Evolutionary conservation across 2,888 invertebrate species (phyloP), one percentile per base, ranked within the genome.

Genomic region (Acronicta alni): DNA sequence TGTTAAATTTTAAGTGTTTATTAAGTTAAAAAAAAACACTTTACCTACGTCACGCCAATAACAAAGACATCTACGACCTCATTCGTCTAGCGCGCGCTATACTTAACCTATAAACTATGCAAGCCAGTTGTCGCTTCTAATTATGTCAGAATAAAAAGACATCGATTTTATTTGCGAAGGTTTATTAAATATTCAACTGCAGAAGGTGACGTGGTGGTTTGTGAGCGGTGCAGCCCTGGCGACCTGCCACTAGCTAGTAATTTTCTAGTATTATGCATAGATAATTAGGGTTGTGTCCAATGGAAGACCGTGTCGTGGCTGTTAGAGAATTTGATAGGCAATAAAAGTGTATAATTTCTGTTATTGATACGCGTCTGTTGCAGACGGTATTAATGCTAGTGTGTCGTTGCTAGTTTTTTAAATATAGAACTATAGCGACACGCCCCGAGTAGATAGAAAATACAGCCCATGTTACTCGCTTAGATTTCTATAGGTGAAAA

Each of bases 151-250:
- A 45, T 35, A 39, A 23, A 35, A 15, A 38, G 30, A 0, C 43
- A 67, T 72, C 73, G 73, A 72, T 72, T 72, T 41, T 41, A 46
- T 72, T 67, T 5, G 68, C 73, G 47, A 44, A 37, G 38, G 0
- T 18, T 0, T 14, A 48, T 67, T 17, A 38, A 52, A 26, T 48
- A 72, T 67, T 67, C 43, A 38, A 16, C 3, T n/a, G 16, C 14
- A 43, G 15, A 14, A 38, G 4, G 10, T 58, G 73, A 67, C 73
- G 67, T 67, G 67, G 47, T n/a, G 9, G 9, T 15, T 15, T 15
- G 8, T 16, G 37, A 44, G 32, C 41, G 49, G 47, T 9, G 17
- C 47, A 58, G 8, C 8, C 15, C 30, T 32, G 37, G 39, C 35
- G 4, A 14, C 7, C 6, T 26, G 32, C n/a, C 44, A 16, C 20